A percentile compares a stretch with the other conserved stretches of the same genome.
These are phyloP conservation scores for Protonibea diacanthus DNA, from an alignment of 2,797 vertebrate species.

Conservation along the genomic window DNA sequence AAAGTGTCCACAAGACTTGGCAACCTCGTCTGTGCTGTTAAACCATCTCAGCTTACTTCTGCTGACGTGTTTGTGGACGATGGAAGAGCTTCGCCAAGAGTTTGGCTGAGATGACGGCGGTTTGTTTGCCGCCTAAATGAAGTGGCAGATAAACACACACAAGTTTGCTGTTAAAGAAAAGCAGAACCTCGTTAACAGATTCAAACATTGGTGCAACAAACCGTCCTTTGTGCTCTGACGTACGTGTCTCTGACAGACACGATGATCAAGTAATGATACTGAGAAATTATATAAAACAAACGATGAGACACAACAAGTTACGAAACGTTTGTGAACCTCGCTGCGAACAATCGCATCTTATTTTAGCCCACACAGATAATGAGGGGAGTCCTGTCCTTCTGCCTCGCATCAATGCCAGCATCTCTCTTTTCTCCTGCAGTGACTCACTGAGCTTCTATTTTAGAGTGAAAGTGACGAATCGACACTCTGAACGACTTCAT, in stretches of 20 bases:
- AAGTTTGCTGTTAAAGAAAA: background rate
- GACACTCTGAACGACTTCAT: slow-evolving; percentile 13
- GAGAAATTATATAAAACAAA: slow-evolving; percentile 15
- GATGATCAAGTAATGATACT: slow-evolving; percentile 36
- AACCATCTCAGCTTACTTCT: slow-evolving; percentile 27
- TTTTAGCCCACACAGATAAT: slow-evolving; percentile 47
- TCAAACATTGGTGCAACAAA: slow-evolving; percentile 9
- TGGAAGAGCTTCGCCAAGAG: slow-evolving; percentile 4
- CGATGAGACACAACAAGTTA: slow-evolving; percentile 34
- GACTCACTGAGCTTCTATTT: slow-evolving; percentile 54
- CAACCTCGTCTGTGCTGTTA: slow-evolving; percentile 16
- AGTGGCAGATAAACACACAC: background rate
- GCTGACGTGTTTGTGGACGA: slow-evolving; percentile 31
- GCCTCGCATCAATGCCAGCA: slow-evolving; percentile 19
- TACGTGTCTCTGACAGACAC: slow-evolving; percentile 34
- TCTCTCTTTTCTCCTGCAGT: slow-evolving; percentile 2
- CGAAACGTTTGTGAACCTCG: slow-evolving; percentile 34
- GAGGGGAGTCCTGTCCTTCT: slow-evolving; percentile 48
- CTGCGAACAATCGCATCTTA: slow-evolving; percentile 34
- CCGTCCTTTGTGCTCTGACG: slow-evolving; percentile 34
- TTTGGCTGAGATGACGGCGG: slow-evolving; percentile 24
- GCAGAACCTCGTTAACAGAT: background rate
- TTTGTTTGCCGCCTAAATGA: slow-evolving; percentile 2
- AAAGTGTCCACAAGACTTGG: slow-evolving; percentile 14
- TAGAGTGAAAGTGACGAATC: slow-evolving; percentile 30